Evolutionary conservation across 1,140 invertebrate species (phyloP), one percentile per base, ranked within the genome.

Genomic region (fruit fly (Drosophila melanogaster)): DNA sequence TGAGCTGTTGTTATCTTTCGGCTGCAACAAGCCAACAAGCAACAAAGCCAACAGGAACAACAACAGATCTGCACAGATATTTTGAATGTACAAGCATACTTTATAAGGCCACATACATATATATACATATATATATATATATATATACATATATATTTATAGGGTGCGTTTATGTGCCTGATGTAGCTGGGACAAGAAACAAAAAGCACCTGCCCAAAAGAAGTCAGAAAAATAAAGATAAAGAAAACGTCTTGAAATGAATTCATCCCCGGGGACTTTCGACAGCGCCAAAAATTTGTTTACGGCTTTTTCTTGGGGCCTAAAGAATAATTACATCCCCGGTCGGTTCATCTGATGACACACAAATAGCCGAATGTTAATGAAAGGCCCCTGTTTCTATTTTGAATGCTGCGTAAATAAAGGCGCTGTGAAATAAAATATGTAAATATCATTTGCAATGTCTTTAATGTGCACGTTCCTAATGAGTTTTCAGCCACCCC

Each of bases 221-320:
- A 56, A 50, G 35, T 30, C 7, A 44, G 38, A 38, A 40, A 22
- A 53, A 44, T 38, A 12, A 65, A 35, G 66, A 57, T 64, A 75
- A 75, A 53, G 71, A 41, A 56, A 66, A 47, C 54, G 72, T 55
- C 71, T 74, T 64, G 51, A 78, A 71, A 77, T 78, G 75, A 78
- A 77, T 77, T 77, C 57, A 76, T 78, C 74, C 74, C 75, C 30
- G 40, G 75, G 74, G 75, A 77, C 57, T 43, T 62, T 65, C 46
- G 70, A 74, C 70, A 75, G 71, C 43, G 59, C 50, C 58, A 75
- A 56, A 64, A 58, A 59, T 60, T 77, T 60, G 71, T 75, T 57
- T 74, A 55, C 57, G 37, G 43, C 19, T 49, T 43, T 66, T 46
- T 57, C 24, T 41, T 61, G 22, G 15, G 47, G 57, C 51, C 41